phyloP scores from a whole-genome alignment of 1,140 invertebrate genomes.

The Potamilus streckersoni region DNA sequence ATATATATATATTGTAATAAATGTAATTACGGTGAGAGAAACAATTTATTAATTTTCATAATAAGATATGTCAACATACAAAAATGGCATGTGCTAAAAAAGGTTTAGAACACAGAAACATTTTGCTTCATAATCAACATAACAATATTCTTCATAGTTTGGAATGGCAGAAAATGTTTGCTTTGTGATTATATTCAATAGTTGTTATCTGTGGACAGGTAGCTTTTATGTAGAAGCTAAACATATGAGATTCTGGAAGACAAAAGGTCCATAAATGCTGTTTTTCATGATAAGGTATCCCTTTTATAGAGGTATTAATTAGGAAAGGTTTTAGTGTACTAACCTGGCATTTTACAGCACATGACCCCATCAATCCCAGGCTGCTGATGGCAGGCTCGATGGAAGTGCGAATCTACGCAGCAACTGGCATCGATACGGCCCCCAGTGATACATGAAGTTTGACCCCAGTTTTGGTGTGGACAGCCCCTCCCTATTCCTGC shows the following conservation, averaged over 20 bases:
- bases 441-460: slow-evolving; percentile 57
- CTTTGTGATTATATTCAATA: slow-evolving; percentile 4
- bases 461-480: slow-evolving; percentile 56
- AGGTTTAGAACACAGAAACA: slow-evolving; percentile 1
- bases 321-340: not conserved
- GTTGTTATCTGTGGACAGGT: not conserved
- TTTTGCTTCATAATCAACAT: slow-evolving; percentile 5
- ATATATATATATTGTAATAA: not conserved
- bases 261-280: not conserved
- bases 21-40: not conserved
- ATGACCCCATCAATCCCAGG: slow-evolving; percentile 52
- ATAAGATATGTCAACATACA: not conserved
- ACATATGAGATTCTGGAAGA: not conserved
- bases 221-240: not conserved
- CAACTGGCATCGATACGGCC: slow-evolving; percentile 60
- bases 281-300: not conserved
- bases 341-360: slow-evolving; percentile 58
- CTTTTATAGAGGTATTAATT: too few species aligned
- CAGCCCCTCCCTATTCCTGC: slow-evolving; percentile 62
- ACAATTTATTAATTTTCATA: not conserved
- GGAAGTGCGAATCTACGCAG: slow-evolving; percentile 59
- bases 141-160: not conserved
- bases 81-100: not conserved
- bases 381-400: slow-evolving; percentile 53
- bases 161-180: too few species aligned